Conservation (phyloP, 2,113 vertebrate species). For the Corythaixoides concolor region DNA sequence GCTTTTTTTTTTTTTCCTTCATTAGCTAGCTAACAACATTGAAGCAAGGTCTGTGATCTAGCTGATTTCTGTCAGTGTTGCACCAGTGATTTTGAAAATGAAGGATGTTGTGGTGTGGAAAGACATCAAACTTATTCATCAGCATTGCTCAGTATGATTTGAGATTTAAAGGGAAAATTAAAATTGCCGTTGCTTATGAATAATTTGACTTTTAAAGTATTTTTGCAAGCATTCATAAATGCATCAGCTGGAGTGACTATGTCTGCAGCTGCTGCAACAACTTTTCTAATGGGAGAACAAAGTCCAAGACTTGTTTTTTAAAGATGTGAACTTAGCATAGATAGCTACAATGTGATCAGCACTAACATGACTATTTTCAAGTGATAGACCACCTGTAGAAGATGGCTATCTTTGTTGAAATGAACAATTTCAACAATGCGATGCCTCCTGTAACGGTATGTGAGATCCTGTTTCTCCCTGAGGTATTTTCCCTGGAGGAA, state of each 20-base stretch:
- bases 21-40: background rate
- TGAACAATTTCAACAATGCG: rapidly evolving
- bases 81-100: background rate
- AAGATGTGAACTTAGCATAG: background rate
- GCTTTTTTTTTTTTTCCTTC: background rate
- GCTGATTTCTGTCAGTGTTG: background rate
- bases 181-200: background rate
- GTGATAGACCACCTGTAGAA: background rate
- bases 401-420: background rate
- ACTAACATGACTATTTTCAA: background rate
- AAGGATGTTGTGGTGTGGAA: background rate
- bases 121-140: background rate
- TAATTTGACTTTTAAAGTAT: background rate
- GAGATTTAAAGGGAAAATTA: background rate
- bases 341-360: background rate
- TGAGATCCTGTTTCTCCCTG: background rate
- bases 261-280: background rate
- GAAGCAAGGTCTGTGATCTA: background rate
- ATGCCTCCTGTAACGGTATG: background rate
- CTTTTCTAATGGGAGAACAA: background rate
- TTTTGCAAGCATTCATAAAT: background rate
- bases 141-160: background rate
- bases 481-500: background rate
- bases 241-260: background rate
- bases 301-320: background rate